Conservation (phyloP, 2,888 invertebrate genomes). For the Protonemura montana region DNA sequence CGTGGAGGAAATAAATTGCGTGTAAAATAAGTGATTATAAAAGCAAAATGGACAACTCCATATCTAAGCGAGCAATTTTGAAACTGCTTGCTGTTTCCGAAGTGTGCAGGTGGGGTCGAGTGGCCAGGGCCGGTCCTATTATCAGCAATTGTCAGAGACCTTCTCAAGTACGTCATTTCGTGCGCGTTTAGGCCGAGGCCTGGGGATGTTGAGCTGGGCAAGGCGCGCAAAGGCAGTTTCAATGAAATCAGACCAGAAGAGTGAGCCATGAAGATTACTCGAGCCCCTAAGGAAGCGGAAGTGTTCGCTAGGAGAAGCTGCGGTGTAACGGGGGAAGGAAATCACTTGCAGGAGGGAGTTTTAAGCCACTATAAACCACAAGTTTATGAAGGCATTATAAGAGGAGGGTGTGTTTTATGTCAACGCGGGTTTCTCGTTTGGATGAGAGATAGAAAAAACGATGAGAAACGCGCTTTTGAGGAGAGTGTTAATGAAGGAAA, state of each 20-base stretch:
- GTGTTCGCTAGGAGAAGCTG: not conserved
- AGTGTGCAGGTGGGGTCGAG: not conserved
- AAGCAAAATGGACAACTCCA: not conserved
- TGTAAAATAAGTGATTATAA: not conserved
- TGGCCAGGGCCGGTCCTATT: not conserved
- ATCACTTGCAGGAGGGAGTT: not conserved
- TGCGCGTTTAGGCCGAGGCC: not conserved
- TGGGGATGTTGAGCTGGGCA: not conserved
- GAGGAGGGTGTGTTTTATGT: slow-evolving; percentile 17
- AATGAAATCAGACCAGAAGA: not conserved
- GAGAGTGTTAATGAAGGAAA: slow-evolving; percentile 12
- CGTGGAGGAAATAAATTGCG: not conserved
- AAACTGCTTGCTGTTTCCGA: not conserved
- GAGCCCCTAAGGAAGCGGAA: slow-evolving; percentile 31
- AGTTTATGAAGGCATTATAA: slow-evolving; percentile 8
- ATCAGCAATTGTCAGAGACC: not conserved
- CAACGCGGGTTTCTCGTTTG: slow-evolving; percentile 8
- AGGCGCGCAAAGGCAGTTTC: not conserved
- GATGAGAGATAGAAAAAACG: not conserved
- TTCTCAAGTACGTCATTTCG: not conserved
- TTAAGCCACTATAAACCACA: slow-evolving; percentile 13
- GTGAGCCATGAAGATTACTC: slow-evolving; percentile 5
- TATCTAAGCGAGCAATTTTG: not conserved
- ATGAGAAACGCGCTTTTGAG: not conserved
- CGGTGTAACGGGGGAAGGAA: slow-evolving; percentile 25